A percentile compares a stretch with the other conserved stretches of the same genome.
Evolutionary conservation across 2,888 invertebrate species (phyloP).

Genomic region (Eilema sororculum): DNA sequence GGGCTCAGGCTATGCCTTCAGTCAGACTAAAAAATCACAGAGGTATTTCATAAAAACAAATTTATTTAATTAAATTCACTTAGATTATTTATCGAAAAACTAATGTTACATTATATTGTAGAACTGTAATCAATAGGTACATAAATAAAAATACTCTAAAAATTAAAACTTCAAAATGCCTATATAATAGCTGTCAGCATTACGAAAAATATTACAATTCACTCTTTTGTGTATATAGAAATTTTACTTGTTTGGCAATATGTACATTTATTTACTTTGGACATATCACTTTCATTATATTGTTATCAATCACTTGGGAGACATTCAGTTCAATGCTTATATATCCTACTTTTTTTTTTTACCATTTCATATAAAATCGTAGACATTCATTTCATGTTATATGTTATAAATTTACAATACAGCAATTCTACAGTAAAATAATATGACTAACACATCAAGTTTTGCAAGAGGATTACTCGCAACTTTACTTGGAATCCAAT

Average conservation of each 20-base stretch:
- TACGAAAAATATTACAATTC: conserved; percentile 57
- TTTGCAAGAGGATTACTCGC: background rate
- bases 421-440: conserved; percentile 10
- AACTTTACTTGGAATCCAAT: background rate
- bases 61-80: conserved; percentile 50
- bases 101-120: conserved; percentile 44
- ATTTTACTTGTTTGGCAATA: conserved; percentile 53
- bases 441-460: background rate
- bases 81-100: conserved; percentile 45
- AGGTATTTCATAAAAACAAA: conserved; percentile 48
- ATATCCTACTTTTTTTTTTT: conserved; percentile 33
- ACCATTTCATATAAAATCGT: conserved; percentile 14
- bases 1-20: background rate
- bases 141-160: conserved; percentile 50
- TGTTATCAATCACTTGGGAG: conserved; percentile 50
- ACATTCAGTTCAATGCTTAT: conserved; percentile 52
- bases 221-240: conserved; percentile 54
- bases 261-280: conserved; percentile 52
- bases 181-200: conserved; percentile 42
- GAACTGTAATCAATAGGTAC: conserved; percentile 48
- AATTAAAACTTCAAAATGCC: conserved; percentile 40
- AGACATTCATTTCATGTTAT: background rate
- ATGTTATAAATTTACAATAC: conserved; percentile 6
- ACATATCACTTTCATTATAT: conserved; percentile 52
- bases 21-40: background rate